A percentile compares a stretch with the other conserved stretches of the same genome.
Evolutionary conservation across 92 coral and sea anemone genomes (phyloP).

Genomic region (Paragorgia papillata): DNA sequence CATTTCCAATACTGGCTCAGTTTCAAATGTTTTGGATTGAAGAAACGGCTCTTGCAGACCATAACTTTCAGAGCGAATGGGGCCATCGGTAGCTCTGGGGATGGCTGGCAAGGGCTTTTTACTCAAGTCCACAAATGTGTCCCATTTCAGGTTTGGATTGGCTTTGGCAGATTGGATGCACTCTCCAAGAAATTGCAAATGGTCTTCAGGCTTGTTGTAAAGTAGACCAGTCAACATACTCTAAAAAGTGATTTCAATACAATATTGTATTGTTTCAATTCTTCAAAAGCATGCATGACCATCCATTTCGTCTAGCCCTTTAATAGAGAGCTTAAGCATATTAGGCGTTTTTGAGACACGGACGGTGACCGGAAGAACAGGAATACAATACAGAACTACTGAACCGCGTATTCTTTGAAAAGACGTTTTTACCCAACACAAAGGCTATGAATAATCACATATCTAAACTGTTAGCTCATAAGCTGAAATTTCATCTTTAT

Average conservation of each 20-base stretch:
- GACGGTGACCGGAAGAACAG: too few species aligned
- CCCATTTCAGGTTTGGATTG: conserved; percentile 85
- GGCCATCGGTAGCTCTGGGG: conserved; percentile 82
- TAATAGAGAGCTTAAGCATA: too few species aligned
- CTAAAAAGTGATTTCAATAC: conserved; percentile 43
- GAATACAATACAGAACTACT: too few species aligned
- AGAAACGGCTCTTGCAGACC: conserved; percentile 39
- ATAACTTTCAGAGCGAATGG: conserved; percentile 77
- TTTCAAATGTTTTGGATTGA: conserved; percentile 65
- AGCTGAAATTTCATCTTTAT: too few species aligned
- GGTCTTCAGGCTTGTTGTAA: conserved; percentile 93
- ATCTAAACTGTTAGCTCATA: too few species aligned
- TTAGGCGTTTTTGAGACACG: too few species aligned
- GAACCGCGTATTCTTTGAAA: too few species aligned
- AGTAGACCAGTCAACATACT: conserved; percentile 97
- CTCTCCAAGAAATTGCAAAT: conserved; percentile 72
- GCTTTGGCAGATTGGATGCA: conserved; percentile 83
- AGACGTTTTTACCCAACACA: too few species aligned
- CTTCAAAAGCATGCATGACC: not conserved
- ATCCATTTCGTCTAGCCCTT: too few species aligned
- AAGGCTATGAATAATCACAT: too few species aligned
- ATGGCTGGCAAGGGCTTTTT: conserved; percentile 97
- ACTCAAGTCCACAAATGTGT: conserved; percentile 83
- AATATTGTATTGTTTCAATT: not conserved
- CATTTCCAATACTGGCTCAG: conserved; percentile 78